phyloP scores from a whole-genome alignment of 2,888 invertebrate genomes.

The Magallana nippona region DNA sequence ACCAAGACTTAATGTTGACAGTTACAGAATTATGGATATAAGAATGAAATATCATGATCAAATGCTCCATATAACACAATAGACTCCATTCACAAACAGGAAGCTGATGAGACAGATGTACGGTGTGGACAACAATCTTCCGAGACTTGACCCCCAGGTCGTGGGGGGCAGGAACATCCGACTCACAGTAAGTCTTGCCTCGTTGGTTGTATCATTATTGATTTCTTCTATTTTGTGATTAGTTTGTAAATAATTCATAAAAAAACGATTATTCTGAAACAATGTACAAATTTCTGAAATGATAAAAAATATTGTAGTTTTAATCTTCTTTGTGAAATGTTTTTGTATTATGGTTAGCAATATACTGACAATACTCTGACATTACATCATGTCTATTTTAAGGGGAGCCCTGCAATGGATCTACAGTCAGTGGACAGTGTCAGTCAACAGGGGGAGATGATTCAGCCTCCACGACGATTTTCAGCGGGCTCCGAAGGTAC shows the following conservation, averaged over 20 bases:
- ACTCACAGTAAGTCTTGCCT: slow-evolving; percentile 56
- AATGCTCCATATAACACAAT: no score
- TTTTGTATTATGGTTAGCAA: background rate
- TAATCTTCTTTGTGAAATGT: background rate
- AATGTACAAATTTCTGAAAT: no score
- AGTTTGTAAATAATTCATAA: background rate
- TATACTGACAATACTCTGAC: no score
- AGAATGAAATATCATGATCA: no score
- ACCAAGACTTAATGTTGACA: no score
- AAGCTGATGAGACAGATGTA: slow-evolving; percentile 39
- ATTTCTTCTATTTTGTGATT: background rate
- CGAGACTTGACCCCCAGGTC: slow-evolving; percentile 61
- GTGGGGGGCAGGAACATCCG: slow-evolving; percentile 60
- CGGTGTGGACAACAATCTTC: slow-evolving; percentile 63
- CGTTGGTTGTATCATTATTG: background rate
- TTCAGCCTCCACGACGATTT: slow-evolving; percentile 52
- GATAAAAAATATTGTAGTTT: no score
- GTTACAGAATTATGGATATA: no score
- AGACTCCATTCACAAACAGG: slow-evolving; percentile 34
- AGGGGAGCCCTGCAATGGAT: slow-evolving; percentile 63
- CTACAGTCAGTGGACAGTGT: slow-evolving; percentile 65
- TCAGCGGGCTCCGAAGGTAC: slow-evolving; percentile 57
- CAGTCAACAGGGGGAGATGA: slow-evolving; percentile 54
- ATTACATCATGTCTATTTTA: slow-evolving; percentile 31
- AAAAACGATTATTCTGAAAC: background rate